Percentiles rank a stretch among this genome's conserved stretches.
These are phyloP conservation scores for Andinoacara biseriatus DNA, from an alignment of 2,113 vertebrate genomes.

Conservation along the genomic window DNA sequence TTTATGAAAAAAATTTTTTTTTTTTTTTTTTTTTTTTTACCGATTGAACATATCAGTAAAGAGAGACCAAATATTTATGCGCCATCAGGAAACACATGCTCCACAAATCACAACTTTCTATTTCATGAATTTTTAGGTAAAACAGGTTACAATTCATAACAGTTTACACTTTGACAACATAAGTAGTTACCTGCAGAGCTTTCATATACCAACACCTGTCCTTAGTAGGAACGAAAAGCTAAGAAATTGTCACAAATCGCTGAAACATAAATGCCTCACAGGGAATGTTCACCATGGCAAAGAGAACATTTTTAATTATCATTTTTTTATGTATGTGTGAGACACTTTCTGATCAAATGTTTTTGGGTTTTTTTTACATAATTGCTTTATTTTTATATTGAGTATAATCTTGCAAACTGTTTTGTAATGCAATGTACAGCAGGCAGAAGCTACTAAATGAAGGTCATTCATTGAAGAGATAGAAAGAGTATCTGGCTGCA, in stretches of 20 bases:
- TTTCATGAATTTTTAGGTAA: background rate
- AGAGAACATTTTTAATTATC: conserved; percentile 23
- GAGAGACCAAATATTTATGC: conserved; percentile 54
- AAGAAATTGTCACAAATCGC: conserved; percentile 28
- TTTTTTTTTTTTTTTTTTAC: conserved; percentile 13
- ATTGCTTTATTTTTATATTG: conserved; percentile 75
- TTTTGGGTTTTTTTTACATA: conserved; percentile 61
- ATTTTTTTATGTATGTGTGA: conserved; percentile 65
- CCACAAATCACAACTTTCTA: background rate
- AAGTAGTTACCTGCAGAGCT: conserved; percentile 36
- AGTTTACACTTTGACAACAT: conserved; percentile 1
- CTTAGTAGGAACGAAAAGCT: conserved; percentile 64
- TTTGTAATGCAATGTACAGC: conserved; percentile 53
- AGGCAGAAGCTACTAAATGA: conserved; percentile 69
- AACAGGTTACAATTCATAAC: background rate
- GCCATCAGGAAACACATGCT: conserved; percentile 21
- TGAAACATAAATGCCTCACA: conserved; percentile 40
- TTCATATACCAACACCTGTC: conserved; percentile 53
- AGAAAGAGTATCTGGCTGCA: conserved; percentile 35
- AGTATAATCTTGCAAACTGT: conserved; percentile 61
- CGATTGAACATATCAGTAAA: background rate
- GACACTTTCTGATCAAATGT: conserved; percentile 75
- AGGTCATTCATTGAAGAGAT: conserved; percentile 45
- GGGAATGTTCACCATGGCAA: conserved; percentile 41
- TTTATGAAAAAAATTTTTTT: no score